These are phyloP conservation scores for Scaptomyza cyrtandrae DNA, from an alignment of 2,888 invertebrate genomes.

Conservation along the genomic window DNA sequence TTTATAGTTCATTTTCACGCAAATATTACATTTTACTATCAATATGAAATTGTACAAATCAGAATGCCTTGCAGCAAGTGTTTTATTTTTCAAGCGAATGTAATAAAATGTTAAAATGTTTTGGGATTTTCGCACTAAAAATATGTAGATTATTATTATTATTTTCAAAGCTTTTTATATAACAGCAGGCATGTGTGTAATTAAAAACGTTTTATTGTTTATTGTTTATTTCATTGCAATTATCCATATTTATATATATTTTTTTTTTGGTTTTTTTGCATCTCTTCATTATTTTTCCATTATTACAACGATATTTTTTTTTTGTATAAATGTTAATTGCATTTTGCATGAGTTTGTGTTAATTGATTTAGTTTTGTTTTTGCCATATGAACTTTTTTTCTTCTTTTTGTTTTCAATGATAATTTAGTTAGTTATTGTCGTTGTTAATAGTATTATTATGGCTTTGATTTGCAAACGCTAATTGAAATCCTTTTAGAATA, in stretches of 20 bases:
- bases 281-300: constrained; percentile 53
- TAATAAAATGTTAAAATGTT: constrained; percentile 32
- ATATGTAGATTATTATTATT: constrained; percentile 30
- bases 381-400: not conserved
- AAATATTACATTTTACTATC: constrained; percentile 11
- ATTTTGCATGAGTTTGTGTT: constrained; percentile 61
- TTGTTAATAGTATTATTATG: constrained; percentile 39
- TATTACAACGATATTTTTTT: constrained; percentile 25
- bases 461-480: constrained; percentile 51
- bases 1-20: constrained; percentile 41
- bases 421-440: constrained; percentile 39
- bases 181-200: constrained; percentile 31
- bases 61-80: constrained; percentile 21
- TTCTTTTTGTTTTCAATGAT: not conserved
- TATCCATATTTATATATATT: constrained; percentile 8
- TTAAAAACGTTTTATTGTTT: constrained; percentile 50
- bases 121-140: constrained; percentile 18
- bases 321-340: constrained; percentile 59
- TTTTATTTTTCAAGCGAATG: constrained; percentile 21
- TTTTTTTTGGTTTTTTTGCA: constrained; percentile 1
- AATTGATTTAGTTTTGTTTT: constrained; percentile 45
- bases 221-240: constrained; percentile 40
- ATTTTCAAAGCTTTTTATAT: constrained; percentile 1
- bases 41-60: constrained; percentile 23
- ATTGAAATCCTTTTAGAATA: constrained; percentile 79